Evolutionary conservation across 2,888 invertebrate species (phyloP).

Genomic region (Chironomus riparius): DNA sequence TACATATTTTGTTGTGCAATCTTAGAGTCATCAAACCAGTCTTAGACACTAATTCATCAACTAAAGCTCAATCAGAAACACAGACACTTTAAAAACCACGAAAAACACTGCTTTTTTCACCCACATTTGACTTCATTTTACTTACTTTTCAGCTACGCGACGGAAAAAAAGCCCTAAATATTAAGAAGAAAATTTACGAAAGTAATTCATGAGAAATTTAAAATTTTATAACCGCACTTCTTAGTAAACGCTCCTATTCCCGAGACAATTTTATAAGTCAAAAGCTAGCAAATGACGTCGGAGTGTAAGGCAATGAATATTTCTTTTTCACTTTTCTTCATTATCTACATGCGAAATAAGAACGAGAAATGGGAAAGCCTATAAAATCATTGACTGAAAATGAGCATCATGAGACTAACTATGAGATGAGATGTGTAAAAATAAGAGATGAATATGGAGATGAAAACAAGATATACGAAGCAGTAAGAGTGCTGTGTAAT

Average conservation of each 20-base stretch:
- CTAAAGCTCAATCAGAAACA: no score
- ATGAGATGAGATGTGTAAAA: neutral
- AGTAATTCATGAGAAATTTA: slow-evolving; percentile 5
- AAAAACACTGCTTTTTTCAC: no score
- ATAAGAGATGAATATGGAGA: neutral
- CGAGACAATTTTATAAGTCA: neutral
- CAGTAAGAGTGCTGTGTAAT: no score
- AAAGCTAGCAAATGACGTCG: neutral
- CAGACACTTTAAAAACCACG: no score
- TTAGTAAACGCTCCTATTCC: neutral
- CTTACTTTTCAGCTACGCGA: neutral
- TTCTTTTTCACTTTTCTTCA: neutral
- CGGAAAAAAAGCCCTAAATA: neutral
- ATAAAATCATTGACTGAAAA: slow-evolving; percentile 10
- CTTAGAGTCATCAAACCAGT: no score
- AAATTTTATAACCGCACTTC: neutral
- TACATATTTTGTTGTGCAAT: no score
- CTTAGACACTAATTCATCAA: no score
- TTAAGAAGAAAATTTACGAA: neutral
- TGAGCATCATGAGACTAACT: neutral
- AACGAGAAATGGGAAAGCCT: neutral
- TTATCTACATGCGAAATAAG: neutral
- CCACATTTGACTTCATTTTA: no score
- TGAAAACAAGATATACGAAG: neutral
- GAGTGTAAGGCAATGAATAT: neutral